Conservation (phyloP, 2,113 vertebrate genomes). For the Mirounga angustirostris region DNA sequence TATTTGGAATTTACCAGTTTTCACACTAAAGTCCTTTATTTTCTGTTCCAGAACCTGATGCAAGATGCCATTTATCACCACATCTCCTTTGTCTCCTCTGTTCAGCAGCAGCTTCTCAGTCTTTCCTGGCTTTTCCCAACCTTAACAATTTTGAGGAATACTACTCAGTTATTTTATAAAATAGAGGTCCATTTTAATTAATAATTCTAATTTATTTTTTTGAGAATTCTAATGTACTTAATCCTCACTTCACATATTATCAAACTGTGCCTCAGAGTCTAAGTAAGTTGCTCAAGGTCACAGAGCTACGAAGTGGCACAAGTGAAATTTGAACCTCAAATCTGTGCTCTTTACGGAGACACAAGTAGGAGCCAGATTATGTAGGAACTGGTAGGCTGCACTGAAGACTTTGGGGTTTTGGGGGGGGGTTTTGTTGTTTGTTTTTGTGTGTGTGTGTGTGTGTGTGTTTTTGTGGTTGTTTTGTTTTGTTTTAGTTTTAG, state of each 20-base stretch:
- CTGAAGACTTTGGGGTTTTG: not conserved
- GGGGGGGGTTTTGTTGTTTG: no score
- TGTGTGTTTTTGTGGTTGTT: not conserved
- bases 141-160: not conserved
- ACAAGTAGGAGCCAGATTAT: not conserved
- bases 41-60: not conserved
- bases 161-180: not conserved
- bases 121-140: not conserved
- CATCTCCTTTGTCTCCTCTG: not conserved
- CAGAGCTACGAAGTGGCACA: not conserved
- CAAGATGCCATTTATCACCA: no score
- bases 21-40: not conserved
- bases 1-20: not conserved
- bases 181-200: not conserved
- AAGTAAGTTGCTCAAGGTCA: not conserved
- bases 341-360: not conserved
- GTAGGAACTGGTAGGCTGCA: not conserved
- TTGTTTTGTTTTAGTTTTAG: not conserved
- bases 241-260: not conserved
- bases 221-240: not conserved
- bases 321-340: not conserved
- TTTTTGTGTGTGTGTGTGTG: no score
- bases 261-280: not conserved
- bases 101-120: not conserved
- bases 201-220: not conserved